Evolutionary conservation across 2,888 invertebrate species (phyloP).

Genomic region (Parascotia fuliginaria): DNA sequence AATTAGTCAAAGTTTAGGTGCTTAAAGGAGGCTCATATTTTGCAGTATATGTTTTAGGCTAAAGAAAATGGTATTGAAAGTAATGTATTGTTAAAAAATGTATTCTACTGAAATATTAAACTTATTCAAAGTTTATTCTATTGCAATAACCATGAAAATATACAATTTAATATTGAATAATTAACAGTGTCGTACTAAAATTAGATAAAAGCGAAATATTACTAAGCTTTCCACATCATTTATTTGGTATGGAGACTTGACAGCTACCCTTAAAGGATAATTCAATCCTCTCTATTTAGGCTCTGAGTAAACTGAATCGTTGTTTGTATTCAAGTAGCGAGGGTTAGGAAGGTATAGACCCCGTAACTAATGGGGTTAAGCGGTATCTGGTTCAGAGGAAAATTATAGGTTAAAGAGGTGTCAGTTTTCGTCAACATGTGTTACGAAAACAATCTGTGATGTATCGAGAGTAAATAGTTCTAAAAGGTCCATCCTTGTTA

Average conservation of each 20-base stretch:
- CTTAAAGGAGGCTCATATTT: too few species aligned
- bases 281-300: slow-evolving; percentile 17
- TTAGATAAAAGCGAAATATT: slow-evolving; percentile 23
- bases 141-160: too few species aligned
- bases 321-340: slow-evolving; percentile 13
- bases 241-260: slow-evolving; percentile 17
- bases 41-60: too few species aligned
- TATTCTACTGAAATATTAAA: too few species aligned
- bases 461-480: background rate
- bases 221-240: slow-evolving; percentile 20
- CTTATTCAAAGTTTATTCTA: too few species aligned
- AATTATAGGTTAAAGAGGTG: slow-evolving; percentile 1
- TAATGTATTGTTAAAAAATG: too few species aligned
- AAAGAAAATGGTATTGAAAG: too few species aligned
- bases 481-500: background rate
- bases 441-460: background rate
- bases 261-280: slow-evolving; percentile 19
- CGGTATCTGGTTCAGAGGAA: background rate
- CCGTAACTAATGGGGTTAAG: slow-evolving; percentile 5
- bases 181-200: too few species aligned
- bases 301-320: slow-evolving; percentile 9
- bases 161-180: too few species aligned
- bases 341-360: background rate
- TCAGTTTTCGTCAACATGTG: background rate
- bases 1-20: too few species aligned